phyloP scores from a whole-genome alignment of 1,140 invertebrate species.

The Zaprionus lachaisei region DNA sequence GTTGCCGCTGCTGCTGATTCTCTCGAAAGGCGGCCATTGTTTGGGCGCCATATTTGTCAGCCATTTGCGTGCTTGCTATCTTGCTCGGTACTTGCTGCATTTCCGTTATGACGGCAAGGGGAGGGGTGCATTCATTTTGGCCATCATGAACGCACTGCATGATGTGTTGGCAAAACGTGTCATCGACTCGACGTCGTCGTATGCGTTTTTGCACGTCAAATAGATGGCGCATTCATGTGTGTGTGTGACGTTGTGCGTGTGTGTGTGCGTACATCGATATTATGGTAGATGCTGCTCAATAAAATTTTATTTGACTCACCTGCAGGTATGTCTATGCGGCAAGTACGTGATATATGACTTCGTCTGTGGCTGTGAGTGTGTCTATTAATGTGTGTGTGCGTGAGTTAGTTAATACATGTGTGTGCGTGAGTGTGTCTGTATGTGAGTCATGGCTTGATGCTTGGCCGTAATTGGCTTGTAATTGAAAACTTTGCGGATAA shows the following conservation, averaged over 20 bases:
- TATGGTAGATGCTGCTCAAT: conserved; percentile 56
- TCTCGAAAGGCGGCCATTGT: conserved; percentile 30
- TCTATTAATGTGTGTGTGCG: background rate
- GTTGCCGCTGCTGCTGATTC: conserved; percentile 11
- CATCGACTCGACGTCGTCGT: conserved; percentile 35
- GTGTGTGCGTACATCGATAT: conserved; percentile 2
- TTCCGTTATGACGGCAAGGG: conserved; percentile 63
- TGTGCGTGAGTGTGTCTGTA: conserved; percentile 2
- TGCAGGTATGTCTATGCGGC: conserved; percentile 5
- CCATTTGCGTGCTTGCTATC: conserved; percentile 38
- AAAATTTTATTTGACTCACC: conserved; percentile 56
- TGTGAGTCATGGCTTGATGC: conserved; percentile 40
- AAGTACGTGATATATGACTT: conserved; percentile 17
- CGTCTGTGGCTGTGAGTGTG: conserved; percentile 14
- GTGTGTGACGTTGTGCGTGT: background rate
- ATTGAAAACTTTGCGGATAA: conserved; percentile 79
- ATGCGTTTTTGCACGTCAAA: conserved; percentile 14
- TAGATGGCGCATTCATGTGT: background rate
- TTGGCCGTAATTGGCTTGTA: conserved; percentile 71
- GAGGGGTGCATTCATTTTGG: conserved; percentile 61
- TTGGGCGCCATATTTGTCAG: conserved; percentile 65
- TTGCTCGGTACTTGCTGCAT: conserved; percentile 35
- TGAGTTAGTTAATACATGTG: background rate
- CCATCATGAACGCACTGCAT: conserved; percentile 58
- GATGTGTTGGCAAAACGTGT: conserved; percentile 79